Evolutionary conservation across 2,888 invertebrate genomes (phyloP).

Genomic region (Villa cingulata): DNA sequence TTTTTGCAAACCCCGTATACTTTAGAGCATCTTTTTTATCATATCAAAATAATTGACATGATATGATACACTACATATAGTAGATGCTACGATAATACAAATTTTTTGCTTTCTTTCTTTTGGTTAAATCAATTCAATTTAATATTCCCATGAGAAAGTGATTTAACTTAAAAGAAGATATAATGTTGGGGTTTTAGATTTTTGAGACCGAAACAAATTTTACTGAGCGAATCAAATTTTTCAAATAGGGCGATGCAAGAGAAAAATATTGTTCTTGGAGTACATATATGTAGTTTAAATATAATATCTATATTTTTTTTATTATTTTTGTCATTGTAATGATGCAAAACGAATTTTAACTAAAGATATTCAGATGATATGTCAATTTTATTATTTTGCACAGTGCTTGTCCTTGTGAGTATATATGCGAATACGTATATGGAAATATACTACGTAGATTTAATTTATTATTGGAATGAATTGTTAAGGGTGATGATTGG

Average conservation of each 20-base stretch:
- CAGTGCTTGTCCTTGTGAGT: no score
- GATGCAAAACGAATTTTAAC: slow-evolving; percentile 13
- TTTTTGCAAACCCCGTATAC: slow-evolving; percentile 14
- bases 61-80: no score
- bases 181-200: not conserved
- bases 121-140: not conserved
- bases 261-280: slow-evolving; percentile 12
- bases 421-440: no score
- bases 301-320: not conserved
- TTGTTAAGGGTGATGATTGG: slow-evolving; percentile 2
- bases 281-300: not conserved
- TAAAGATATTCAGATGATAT: slow-evolving; percentile 10
- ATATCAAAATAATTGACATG: not conserved
- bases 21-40: no score
- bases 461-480: not conserved
- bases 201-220: slow-evolving; percentile 24
- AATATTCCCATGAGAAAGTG: slow-evolving; percentile 13
- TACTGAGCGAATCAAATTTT: slow-evolving; percentile 33
- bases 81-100: no score
- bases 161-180: not conserved
- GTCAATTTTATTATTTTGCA: slow-evolving; percentile 6
- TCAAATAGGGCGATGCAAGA: slow-evolving; percentile 12
- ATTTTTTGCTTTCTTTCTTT: no score
- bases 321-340: slow-evolving; percentile 3
- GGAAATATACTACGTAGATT: no score